Percentiles rank a stretch among this genome's conserved stretches.
phyloP scores from a whole-genome alignment of 2,888 invertebrate genomes.

The Dynastes maya region DNA sequence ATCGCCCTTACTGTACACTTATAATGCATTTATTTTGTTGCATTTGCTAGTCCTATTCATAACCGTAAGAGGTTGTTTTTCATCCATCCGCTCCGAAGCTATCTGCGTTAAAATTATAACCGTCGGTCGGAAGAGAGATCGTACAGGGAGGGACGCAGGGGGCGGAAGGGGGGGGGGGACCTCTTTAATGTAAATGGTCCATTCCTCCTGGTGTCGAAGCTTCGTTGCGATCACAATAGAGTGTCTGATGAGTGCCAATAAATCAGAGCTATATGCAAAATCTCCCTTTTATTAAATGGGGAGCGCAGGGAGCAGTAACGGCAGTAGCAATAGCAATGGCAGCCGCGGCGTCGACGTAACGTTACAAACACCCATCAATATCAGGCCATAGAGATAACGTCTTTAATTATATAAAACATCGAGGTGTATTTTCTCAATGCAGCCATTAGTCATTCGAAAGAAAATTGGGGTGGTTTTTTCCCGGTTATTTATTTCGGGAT shows the following conservation, averaged over 20 bases:
- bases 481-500: constrained; percentile 25
- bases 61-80: constrained; percentile 30
- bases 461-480: constrained; percentile 40
- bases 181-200: constrained; percentile 68
- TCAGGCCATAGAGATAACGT: constrained; percentile 53
- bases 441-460: constrained; percentile 39
- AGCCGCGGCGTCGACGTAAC: constrained; percentile 44
- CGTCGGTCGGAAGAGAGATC: constrained; percentile 12
- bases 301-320: constrained; percentile 43
- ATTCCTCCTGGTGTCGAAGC: constrained; percentile 58
- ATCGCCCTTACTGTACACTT: no score
- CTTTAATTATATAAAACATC: constrained; percentile 57
- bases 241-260: constrained; percentile 74
- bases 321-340: constrained; percentile 56
- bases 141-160: background rate
- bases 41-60: constrained; percentile 16
- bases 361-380: constrained; percentile 51
- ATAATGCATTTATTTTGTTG: constrained; percentile 1
- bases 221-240: constrained; percentile 67
- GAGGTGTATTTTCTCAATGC: constrained; percentile 52
- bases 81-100: constrained; percentile 27
- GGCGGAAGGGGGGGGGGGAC: constrained; percentile 3
- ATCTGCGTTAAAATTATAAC: constrained; percentile 28
- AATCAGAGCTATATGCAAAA: constrained; percentile 72
- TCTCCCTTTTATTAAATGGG: constrained; percentile 65